phyloP scores from a whole-genome alignment of 2,113 vertebrate genomes.

The Ovis canadensis region DNA sequence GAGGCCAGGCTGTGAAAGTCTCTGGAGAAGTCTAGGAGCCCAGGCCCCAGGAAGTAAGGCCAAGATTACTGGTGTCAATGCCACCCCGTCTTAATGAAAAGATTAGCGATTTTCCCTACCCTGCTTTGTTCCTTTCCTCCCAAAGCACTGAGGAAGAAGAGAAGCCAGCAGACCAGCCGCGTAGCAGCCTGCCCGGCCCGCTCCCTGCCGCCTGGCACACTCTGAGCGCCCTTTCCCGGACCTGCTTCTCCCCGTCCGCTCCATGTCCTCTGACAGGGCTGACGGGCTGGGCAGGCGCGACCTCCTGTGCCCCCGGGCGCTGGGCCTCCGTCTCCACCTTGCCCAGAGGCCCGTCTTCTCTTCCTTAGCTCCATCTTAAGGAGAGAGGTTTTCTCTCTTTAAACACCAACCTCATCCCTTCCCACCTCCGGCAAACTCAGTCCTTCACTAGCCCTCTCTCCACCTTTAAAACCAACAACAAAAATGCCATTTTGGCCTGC shows the following conservation, averaged over 20 bases:
- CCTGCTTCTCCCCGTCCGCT: background rate
- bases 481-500: background rate
- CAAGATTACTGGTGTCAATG: background rate
- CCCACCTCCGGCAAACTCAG: background rate
- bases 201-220: background rate
- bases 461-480: background rate
- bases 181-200: background rate
- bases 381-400: background rate
- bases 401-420: background rate
- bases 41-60: background rate
- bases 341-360: background rate
- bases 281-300: fast-evolving
- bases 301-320: no score
- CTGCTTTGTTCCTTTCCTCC: background rate
- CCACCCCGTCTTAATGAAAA: background rate
- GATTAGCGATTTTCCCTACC: background rate
- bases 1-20: background rate
- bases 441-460: background rate
- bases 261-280: background rate
- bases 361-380: background rate
- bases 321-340: background rate
- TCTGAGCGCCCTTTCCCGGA: background rate
- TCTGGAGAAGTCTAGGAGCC: background rate
- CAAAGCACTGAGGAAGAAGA: background rate
- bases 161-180: background rate